phyloP scores from a whole-genome alignment of 2,888 invertebrate genomes.

The Drosophila bunnanda region DNA sequence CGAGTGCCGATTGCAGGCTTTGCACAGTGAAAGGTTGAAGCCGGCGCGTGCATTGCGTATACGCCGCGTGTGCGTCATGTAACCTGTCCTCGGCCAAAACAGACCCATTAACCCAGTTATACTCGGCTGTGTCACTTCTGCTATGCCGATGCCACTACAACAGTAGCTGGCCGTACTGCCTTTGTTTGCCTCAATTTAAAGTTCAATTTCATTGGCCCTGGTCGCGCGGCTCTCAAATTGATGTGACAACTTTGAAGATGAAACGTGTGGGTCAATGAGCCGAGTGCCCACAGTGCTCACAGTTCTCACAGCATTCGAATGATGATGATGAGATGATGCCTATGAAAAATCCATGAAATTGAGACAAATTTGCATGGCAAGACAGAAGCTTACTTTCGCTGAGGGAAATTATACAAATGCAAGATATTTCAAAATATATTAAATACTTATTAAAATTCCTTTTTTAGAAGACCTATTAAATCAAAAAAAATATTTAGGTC shows the following conservation, averaged over 20 bases:
- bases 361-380: neutral
- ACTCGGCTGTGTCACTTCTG: slow-evolving; percentile 42
- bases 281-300: slow-evolving; percentile 26
- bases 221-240: slow-evolving; percentile 71
- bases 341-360: slow-evolving; percentile 5
- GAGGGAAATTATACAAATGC: too few relatives aligned
- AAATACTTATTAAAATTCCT: neutral
- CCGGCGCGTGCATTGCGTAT: slow-evolving; percentile 66
- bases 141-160: slow-evolving; percentile 19
- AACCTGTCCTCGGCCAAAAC: slow-evolving; percentile 72
- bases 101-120: slow-evolving; percentile 77
- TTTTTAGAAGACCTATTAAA: too few relatives aligned
- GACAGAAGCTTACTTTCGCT: neutral
- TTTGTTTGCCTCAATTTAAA: slow-evolving; percentile 78
- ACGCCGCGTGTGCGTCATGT: slow-evolving; percentile 56
- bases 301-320: slow-evolving; percentile 5
- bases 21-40: slow-evolving; percentile 64
- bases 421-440: neutral
- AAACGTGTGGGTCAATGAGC: slow-evolving; percentile 80
- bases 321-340: slow-evolving; percentile 1
- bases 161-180: slow-evolving; percentile 25
- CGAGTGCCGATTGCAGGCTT: slow-evolving; percentile 36
- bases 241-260: slow-evolving; percentile 69
- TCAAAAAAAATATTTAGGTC: too few relatives aligned
- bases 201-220: slow-evolving; percentile 82